These are phyloP conservation scores for Amia ocellicauda DNA, from an alignment of 2,113 vertebrate species.

Conservation along the genomic window DNA sequence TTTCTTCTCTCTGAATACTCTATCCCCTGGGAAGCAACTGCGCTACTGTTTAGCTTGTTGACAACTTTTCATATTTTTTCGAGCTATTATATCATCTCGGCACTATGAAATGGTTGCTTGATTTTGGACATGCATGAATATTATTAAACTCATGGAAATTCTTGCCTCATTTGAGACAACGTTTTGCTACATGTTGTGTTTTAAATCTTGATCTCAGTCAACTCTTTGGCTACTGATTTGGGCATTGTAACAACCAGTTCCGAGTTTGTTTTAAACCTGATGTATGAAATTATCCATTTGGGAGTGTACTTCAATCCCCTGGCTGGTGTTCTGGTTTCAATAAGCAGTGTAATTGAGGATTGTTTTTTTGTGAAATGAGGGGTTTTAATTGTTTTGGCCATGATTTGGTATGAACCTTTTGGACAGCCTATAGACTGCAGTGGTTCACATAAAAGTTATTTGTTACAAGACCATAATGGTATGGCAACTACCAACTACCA, in stretches of 20 bases:
- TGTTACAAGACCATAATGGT: neutral
- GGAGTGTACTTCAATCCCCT: neutral
- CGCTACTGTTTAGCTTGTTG: constrained; percentile 23
- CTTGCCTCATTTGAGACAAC: constrained; percentile 18
- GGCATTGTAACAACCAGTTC: neutral
- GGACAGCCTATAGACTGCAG: neutral
- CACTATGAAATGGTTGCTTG: constrained; percentile 27
- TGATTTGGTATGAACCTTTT: constrained; percentile 10
- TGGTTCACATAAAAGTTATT: neutral
- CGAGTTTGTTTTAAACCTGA: constrained; percentile 16
- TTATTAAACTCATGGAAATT: constrained; percentile 10
- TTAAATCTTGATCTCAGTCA: constrained; percentile 28
- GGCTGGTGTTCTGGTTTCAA: constrained; percentile 1
- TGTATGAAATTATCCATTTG: constrained; percentile 4
- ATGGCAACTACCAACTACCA: neutral
- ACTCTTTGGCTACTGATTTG: constrained; percentile 20
- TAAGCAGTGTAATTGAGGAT: constrained; percentile 1
- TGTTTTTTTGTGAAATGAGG: constrained; percentile 4
- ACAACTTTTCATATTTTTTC: constrained; percentile 39
- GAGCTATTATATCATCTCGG: constrained; percentile 39
- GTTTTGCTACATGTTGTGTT: constrained; percentile 34
- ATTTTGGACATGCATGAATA: constrained; percentile 33
- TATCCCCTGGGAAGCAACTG: constrained; percentile 25
- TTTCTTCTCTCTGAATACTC: constrained; percentile 9
- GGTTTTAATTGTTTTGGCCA: constrained; percentile 2